A percentile compares a stretch with the other conserved stretches of the same genome.
Conservation (phyloP, 2,113 vertebrate species). For the Dicaeum eximium region DNA sequence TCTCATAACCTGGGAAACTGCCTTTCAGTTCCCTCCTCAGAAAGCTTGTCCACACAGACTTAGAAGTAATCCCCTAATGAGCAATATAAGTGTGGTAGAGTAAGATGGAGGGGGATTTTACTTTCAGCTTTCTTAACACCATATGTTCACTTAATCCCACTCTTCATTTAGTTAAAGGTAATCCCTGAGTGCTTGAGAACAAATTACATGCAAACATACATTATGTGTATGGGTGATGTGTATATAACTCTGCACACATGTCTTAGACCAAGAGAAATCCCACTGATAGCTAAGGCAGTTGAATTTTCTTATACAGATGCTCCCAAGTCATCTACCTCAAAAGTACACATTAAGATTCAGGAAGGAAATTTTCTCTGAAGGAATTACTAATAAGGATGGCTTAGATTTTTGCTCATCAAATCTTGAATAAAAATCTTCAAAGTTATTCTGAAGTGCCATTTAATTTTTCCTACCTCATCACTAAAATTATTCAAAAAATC, state of each 20-base stretch:
- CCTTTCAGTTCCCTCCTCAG: background rate
- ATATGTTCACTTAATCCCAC: slow-evolving; percentile 45
- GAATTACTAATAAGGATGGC: background rate
- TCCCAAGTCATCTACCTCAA: background rate
- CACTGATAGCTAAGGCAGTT: background rate
- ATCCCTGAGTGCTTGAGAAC: slow-evolving; percentile 2
- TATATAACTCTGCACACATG: background rate
- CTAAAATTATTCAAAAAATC: background rate
- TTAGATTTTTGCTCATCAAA: slow-evolving; percentile 7
- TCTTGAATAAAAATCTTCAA: background rate
- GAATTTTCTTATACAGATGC: background rate
- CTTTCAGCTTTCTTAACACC: slow-evolving; percentile 54
- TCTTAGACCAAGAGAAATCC: background rate
- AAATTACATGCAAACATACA: background rate
- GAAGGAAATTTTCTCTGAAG: background rate
- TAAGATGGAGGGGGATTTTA: slow-evolving; percentile 39
- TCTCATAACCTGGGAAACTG: background rate
- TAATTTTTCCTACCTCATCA: background rate
- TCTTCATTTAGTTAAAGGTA: slow-evolving; percentile 44
- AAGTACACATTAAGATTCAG: background rate
- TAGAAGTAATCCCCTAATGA: slow-evolving; percentile 43
- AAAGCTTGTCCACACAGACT: background rate
- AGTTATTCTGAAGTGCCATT: background rate
- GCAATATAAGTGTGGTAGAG: background rate
- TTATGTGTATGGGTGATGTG: background rate